Conservation (phyloP, 2,797 vertebrate genomes). For the Sphaeramia orbicularis region DNA sequence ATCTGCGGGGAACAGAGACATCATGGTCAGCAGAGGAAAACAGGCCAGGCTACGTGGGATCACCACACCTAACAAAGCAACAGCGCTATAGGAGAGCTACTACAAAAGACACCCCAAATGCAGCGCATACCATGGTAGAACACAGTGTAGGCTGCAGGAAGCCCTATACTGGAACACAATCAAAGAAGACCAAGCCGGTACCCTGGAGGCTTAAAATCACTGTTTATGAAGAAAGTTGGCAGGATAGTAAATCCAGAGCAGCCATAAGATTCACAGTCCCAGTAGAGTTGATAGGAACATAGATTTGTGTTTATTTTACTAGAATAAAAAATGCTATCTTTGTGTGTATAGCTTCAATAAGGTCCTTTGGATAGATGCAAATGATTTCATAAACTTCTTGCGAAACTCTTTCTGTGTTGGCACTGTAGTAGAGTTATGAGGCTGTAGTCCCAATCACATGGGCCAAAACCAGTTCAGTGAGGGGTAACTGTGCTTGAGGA, state of each 20-base stretch:
- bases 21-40: constrained; percentile 82
- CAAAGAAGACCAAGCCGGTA: constrained; percentile 65
- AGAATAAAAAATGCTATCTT: constrained; percentile 17
- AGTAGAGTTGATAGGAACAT: constrained; percentile 55
- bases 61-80: constrained; percentile 65
- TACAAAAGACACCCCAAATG: constrained; percentile 49
- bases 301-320: constrained; percentile 47
- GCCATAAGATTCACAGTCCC: constrained; percentile 40
- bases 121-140: constrained; percentile 33
- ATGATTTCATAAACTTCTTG: constrained; percentile 29
- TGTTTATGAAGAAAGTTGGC: constrained; percentile 55
- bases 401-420: constrained; percentile 21
- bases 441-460: constrained; percentile 67
- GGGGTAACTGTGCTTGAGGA: constrained; percentile 66
- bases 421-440: constrained; percentile 49
- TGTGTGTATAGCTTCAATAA: constrained; percentile 11
- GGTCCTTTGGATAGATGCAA: neutral
- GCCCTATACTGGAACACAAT: constrained; percentile 59
- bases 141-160: constrained; percentile 49
- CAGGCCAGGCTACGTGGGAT: constrained; percentile 67
- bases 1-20: constrained; percentile 91
- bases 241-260: constrained; percentile 64
- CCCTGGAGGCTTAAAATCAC: constrained; percentile 63
- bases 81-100: constrained; percentile 57
- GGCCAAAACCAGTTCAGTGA: constrained; percentile 59